Base-by-base conservation (phyloP, 2,113 vertebrate species). In the Poeciliopsis turrubarensis region DNA sequence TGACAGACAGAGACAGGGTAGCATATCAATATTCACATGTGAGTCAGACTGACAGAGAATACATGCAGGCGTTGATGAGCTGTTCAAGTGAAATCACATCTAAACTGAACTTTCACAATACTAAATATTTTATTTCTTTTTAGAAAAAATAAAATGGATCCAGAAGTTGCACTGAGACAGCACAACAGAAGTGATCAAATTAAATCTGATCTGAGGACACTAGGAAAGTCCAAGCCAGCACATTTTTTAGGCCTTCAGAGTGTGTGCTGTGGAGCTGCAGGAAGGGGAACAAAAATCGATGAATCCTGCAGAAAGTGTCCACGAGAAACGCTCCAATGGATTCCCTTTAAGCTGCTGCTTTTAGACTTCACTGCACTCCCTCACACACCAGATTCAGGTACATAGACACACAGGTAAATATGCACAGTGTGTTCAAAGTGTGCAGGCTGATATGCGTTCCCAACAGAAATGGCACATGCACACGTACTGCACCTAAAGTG, bases 251-350 rank as follows among this genome's bases (percentile, higher is more conserved):
- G 60, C 30, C n/a, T 27, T 75, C 26, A 26, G 25, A 64, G 69
- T 57, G 67, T 14, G 47, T 64, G 67, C 30, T 64, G 47, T 7
- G 61, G 37, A 57, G 70, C 31, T 62, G 68, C 22, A 32, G 68
- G 57, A 72, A 65, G 71, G 70, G 79, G 66, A 74, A 68, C 47
- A 79, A 13, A 37, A 25, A 82, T 89, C 86, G 60, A 86, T 86
- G 81, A 81, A 73, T 83, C 62, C 64, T 9, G 61, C 65, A 41
- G 51, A 75, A 57, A 61, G n/a, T 63, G 62, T 27, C 14, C 4
- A 70, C 25, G 63, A 75, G 54, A 83, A 78, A 68, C 2, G 22
- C 73, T 79, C 41, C 9, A 1, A 81, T 82, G 61, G 63, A 77
- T 80, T 85, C 80, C 57, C 81, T 78, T 29, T 77, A 72, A 86